Percentiles rank a stretch among this genome's conserved stretches.
These are phyloP conservation scores for Peucedramus taeniatus DNA, from an alignment of 2,113 vertebrate species.

Conservation along the genomic window DNA sequence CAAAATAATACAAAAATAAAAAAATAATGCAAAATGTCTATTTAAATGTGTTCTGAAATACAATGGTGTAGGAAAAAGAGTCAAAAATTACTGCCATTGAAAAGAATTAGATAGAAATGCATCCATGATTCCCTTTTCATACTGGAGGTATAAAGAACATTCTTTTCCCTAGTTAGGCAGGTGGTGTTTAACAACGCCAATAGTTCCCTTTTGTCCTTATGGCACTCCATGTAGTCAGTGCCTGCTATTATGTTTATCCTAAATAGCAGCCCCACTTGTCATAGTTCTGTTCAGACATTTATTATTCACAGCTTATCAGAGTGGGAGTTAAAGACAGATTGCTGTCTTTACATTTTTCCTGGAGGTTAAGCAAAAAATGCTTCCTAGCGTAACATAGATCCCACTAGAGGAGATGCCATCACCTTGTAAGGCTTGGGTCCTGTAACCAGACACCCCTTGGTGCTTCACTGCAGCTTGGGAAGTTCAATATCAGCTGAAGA, in stretches of 20 bases:
- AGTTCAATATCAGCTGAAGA: not conserved
- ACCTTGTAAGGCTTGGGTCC: not conserved
- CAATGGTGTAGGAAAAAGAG: not conserved
- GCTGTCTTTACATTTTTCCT: not conserved
- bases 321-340: conserved; percentile 34
- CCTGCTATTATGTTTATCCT: not conserved
- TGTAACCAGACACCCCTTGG: not conserved
- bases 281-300: conserved; percentile 17
- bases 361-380: not conserved
- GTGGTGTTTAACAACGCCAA: not conserved
- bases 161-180: not conserved
- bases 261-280: not conserved
- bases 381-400: not conserved
- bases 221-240: not conserved
- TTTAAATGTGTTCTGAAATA: not conserved
- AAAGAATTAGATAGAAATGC: not conserved
- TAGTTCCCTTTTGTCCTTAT: not conserved
- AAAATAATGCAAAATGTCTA: not conserved
- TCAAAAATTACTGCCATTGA: not conserved
- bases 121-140: not conserved
- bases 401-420: not conserved
- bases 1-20: too few species aligned
- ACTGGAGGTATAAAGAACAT: not conserved
- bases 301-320: conserved; percentile 40
- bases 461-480: not conserved